These are phyloP conservation scores for Lepidotrigona ventralis DNA, from an alignment of 1,140 invertebrate genomes.

Conservation along the genomic window DNA sequence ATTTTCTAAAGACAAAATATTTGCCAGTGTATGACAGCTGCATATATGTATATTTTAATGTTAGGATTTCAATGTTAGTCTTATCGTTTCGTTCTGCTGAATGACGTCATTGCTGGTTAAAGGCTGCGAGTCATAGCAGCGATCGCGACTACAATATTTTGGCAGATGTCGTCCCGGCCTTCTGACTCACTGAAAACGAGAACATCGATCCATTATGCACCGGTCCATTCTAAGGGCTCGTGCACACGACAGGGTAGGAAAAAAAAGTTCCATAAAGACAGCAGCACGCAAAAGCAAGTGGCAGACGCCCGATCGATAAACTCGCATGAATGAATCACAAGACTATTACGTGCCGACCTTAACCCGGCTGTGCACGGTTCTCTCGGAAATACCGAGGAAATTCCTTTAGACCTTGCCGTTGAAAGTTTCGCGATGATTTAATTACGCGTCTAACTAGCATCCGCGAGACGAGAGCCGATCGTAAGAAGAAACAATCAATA, in stretches of 20 bases:
- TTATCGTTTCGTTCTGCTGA: slow-evolving; percentile 34
- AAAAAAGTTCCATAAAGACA: background rate
- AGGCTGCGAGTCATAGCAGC: background rate
- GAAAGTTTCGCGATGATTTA: background rate
- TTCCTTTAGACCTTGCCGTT: background rate
- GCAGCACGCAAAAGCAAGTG: background rate
- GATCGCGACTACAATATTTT: slow-evolving; percentile 55
- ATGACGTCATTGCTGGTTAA: slow-evolving; percentile 42
- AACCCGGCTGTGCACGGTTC: slow-evolving; percentile 2
- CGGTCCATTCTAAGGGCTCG: slow-evolving; percentile 45
- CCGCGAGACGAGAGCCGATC: too few relatives aligned
- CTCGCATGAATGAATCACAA: slow-evolving; percentile 52
- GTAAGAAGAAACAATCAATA: background rate
- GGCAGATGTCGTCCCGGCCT: slow-evolving; percentile 38
- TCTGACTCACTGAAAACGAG: slow-evolving; percentile 48
- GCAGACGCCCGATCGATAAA: slow-evolving; percentile 39
- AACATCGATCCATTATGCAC: slow-evolving; percentile 50
- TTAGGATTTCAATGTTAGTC: slow-evolving; percentile 13
- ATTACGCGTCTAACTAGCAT: background rate
- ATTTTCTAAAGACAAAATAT: background rate
- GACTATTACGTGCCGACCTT: slow-evolving; percentile 30
- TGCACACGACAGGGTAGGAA: slow-evolving; percentile 19
- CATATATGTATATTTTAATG: slow-evolving; percentile 16
- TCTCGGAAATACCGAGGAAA: background rate
- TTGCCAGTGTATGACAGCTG: slow-evolving; percentile 19